Evolutionary conservation across 2,797 vertebrate species (phyloP).

Genomic region (Lophura swinhoii): DNA sequence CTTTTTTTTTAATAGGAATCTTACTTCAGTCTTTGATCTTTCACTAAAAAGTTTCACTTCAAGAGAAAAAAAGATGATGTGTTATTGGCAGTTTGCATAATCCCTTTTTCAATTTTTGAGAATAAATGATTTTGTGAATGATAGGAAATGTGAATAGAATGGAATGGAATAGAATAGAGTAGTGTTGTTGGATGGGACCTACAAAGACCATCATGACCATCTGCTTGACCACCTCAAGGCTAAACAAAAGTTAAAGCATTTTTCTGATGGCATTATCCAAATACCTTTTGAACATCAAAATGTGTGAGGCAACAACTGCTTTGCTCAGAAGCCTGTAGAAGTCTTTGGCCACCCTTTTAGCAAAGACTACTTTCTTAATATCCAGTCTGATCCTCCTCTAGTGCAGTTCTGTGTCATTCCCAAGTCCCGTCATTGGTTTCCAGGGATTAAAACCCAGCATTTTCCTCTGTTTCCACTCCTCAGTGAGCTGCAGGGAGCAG

Average conservation of each 20-base stretch:
- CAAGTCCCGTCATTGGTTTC: background rate
- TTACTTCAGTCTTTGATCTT: background rate
- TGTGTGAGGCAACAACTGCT: background rate
- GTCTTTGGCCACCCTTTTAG: background rate
- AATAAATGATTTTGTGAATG: background rate
- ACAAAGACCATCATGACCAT: background rate
- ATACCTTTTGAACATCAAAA: background rate
- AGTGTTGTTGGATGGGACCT: background rate
- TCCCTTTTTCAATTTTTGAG: background rate
- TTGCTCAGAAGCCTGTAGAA: background rate
- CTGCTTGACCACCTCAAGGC: background rate
- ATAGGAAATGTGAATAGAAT: background rate
- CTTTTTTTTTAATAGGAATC: background rate
- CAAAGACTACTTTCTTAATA: background rate
- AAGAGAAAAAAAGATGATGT: background rate
- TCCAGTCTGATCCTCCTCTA: background rate
- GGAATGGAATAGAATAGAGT: background rate
- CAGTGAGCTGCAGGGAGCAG: background rate
- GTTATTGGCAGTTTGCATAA: background rate
- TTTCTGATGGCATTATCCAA: background rate
- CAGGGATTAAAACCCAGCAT: background rate
- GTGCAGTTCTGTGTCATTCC: background rate
- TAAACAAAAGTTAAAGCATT: background rate
- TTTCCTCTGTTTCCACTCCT: background rate
- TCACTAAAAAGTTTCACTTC: background rate